A percentile compares a stretch with the other conserved stretches of the same genome.
phyloP scores from a whole-genome alignment of 2,888 invertebrate genomes.

The Temnothorax rugatulus region DNA sequence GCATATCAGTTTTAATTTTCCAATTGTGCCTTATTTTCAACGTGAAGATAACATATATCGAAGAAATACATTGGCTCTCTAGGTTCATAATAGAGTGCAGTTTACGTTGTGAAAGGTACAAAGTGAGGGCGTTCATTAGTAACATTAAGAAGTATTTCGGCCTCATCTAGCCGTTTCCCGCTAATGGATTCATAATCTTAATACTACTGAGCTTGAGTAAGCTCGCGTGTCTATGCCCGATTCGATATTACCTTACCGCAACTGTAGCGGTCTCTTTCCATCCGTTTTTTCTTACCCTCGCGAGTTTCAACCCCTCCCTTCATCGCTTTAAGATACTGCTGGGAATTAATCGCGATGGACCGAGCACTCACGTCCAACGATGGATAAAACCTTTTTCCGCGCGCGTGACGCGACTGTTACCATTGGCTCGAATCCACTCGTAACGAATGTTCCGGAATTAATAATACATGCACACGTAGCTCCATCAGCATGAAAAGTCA shows the following conservation, averaged over 20 bases:
- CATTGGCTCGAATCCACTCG: constrained; percentile 39
- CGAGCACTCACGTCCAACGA: constrained; percentile 52
- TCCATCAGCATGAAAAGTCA: constrained; percentile 46
- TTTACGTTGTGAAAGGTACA: constrained; percentile 51
- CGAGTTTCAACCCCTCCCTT: constrained; percentile 10
- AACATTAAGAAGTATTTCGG: constrained; percentile 72
- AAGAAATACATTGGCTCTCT: constrained; percentile 15
- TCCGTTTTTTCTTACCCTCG: constrained; percentile 22
- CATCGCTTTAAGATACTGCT: constrained; percentile 53
- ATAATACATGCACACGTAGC: constrained; percentile 57
- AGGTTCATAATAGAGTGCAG: background rate
- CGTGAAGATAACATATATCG: constrained; percentile 1
- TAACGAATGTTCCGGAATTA: constrained; percentile 54
- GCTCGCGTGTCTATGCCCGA: constrained; percentile 80
- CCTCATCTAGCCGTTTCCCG: constrained; percentile 73
- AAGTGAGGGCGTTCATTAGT: constrained; percentile 71
- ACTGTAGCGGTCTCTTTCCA: constrained; percentile 50
- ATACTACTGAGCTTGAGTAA: constrained; percentile 72
- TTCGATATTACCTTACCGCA: constrained; percentile 76
- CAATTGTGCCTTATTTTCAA: background rate
- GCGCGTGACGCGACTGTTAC: constrained; percentile 58
- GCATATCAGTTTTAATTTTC: background rate
- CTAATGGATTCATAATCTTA: constrained; percentile 84
- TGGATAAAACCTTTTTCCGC: constrained; percentile 56
- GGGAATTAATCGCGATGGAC: constrained; percentile 57